Conservation (phyloP, 1,140 invertebrate species). For the Cyphomyrmex costatus region DNA sequence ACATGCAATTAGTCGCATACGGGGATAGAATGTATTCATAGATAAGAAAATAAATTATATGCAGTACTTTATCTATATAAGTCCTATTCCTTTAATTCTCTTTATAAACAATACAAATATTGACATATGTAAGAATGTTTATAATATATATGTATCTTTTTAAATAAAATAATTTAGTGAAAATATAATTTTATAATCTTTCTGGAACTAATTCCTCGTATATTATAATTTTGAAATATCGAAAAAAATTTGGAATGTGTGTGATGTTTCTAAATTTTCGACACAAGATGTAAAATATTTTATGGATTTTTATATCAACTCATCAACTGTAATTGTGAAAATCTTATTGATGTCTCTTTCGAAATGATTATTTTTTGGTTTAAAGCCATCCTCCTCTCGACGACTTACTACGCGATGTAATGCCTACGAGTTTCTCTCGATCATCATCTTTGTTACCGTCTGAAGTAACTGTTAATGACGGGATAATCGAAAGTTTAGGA, state of each 20-base stretch:
- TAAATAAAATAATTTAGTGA: conserved; percentile 36
- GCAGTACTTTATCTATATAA: conserved; percentile 54
- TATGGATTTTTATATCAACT: neutral
- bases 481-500: conserved; percentile 65
- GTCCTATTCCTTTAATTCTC: conserved; percentile 40
- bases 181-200: neutral
- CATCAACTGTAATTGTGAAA: neutral
- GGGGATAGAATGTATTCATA: conserved; percentile 27
- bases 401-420: conserved; percentile 68
- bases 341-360: neutral
- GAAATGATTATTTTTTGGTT: neutral
- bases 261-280: neutral
- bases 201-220: too few species aligned
- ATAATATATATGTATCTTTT: conserved; percentile 36
- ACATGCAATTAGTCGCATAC: neutral
- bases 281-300: neutral
- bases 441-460: conserved; percentile 51
- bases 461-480: conserved; percentile 59
- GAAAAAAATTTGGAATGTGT: neutral
- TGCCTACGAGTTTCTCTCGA: conserved; percentile 65
- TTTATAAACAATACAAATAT: neutral
- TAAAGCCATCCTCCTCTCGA: conserved; percentile 74
- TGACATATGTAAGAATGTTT: conserved; percentile 9
- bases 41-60: conserved; percentile 52
- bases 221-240: neutral